Conservation (phyloP, 2,888 invertebrate species). For the Aricia artaxerxes region DNA sequence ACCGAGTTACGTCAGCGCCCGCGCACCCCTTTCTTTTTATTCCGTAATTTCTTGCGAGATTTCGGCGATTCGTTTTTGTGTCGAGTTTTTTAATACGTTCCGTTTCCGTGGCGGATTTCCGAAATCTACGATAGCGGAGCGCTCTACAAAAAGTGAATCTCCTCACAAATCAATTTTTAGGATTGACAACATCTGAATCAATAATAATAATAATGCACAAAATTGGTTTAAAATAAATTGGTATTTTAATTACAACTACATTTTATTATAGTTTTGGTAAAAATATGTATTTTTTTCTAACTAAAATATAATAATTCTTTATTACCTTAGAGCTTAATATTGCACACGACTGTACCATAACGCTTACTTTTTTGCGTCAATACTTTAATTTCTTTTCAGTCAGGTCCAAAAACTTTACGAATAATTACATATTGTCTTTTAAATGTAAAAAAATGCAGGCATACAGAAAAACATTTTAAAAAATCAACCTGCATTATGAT, state of each 20-base stretch:
- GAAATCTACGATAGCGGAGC: neutral
- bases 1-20: slow-evolving; percentile 69
- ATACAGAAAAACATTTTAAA: too few species aligned
- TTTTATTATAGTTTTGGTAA: neutral
- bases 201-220: neutral
- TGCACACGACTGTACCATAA: neutral
- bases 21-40: slow-evolving; percentile 77
- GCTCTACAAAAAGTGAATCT: neutral
- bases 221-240: neutral
- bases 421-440: too few species aligned
- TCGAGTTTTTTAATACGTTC: slow-evolving; percentile 31
- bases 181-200: neutral
- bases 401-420: neutral
- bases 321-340: neutral
- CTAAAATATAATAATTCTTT: neutral
- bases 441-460: too few species aligned
- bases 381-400: neutral
- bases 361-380: neutral
- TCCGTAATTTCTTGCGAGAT: slow-evolving; percentile 73
- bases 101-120: slow-evolving; percentile 2
- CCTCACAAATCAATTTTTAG: neutral
- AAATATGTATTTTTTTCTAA: neutral
- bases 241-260: neutral
- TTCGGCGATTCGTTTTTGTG: slow-evolving; percentile 62
- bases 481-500: neutral